Conservation (phyloP, 2,113 vertebrate genomes). For the Grus americana region DNA sequence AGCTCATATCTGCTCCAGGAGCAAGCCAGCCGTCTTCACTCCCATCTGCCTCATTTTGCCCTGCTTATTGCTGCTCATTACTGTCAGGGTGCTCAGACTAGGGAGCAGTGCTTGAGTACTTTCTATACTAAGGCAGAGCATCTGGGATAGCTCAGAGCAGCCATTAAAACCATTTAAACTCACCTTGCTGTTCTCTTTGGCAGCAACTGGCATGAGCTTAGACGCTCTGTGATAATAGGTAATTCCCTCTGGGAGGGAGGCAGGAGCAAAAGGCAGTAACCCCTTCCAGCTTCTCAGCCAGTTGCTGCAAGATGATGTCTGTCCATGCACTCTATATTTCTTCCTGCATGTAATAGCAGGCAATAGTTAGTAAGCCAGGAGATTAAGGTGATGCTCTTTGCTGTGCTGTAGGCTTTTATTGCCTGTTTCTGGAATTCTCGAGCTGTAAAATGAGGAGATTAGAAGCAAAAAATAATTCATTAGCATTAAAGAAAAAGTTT, state of each 20-base stretch:
- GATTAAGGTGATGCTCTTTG: background rate
- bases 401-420: background rate
- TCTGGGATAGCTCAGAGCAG: background rate
- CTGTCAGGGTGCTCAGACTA: background rate
- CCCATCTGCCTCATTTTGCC: background rate
- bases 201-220: background rate
- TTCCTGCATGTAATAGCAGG: background rate
- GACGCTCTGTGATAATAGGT: background rate
- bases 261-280: background rate
- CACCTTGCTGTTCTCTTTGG: background rate
- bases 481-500: background rate
- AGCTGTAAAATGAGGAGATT: background rate
- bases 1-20: background rate
- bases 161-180: background rate
- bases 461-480: background rate
- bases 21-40: background rate
- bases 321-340: background rate
- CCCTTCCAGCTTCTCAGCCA: background rate
- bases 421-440: background rate
- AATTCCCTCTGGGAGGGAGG: background rate
- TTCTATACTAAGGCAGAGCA: background rate
- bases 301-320: background rate
- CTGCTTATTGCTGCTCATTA: background rate
- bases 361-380: background rate
- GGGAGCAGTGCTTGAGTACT: background rate